Evolutionary conservation across 2,888 invertebrate genomes (phyloP).

Genomic region (Sinelater perroti): DNA sequence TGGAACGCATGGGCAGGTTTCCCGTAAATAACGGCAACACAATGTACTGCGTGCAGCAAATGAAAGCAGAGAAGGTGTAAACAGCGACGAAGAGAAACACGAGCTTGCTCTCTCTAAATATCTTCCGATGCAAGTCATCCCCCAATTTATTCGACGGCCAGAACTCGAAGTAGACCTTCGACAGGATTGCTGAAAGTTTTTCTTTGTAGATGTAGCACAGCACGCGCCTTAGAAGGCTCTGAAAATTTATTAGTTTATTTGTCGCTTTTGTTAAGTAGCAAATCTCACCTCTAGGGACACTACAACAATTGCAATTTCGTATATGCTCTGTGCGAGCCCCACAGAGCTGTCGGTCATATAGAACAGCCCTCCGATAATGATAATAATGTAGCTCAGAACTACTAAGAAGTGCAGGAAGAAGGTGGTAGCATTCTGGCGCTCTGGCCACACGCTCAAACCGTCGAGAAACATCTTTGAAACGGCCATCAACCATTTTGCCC

Average conservation of each 20-base stretch:
- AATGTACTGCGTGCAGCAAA: background rate
- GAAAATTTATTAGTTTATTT: no score
- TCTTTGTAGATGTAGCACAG: background rate
- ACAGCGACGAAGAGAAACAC: background rate
- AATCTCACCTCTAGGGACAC: no score
- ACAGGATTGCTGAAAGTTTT: background rate
- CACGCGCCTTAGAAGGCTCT: background rate
- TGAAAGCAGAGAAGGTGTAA: background rate
- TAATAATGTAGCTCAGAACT: no score
- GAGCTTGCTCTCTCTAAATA: background rate
- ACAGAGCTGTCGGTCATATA: no score
- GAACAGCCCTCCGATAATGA: no score
- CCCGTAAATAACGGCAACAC: background rate
- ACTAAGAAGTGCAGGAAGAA: no score
- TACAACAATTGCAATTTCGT: no score
- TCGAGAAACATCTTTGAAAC: conserved; percentile 6
- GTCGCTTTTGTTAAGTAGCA: no score
- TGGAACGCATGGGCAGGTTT: background rate
- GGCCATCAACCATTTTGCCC: conserved; percentile 1
- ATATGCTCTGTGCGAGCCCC: no score
- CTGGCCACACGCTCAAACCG: conserved; percentile 4
- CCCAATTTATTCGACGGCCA: background rate
- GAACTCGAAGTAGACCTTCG: conserved; percentile 1
- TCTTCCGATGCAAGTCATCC: background rate
- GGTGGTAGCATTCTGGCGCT: background rate